These are phyloP conservation scores for Gyps fulvus DNA, from an alignment of 2,113 vertebrate species.

Conservation along the genomic window DNA sequence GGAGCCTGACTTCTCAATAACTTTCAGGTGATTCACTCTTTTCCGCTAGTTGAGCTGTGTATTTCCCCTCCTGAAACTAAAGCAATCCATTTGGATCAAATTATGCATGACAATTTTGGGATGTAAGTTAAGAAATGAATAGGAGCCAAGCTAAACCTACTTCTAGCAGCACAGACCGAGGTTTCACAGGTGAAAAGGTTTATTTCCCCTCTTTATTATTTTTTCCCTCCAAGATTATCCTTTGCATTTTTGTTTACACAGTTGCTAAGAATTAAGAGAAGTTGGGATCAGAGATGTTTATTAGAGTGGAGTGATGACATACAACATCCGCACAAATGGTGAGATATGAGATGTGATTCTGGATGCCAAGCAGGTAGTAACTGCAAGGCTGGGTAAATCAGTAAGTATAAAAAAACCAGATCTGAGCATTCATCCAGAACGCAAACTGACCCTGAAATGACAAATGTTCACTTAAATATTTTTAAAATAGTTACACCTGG, in stretches of 20 bases:
- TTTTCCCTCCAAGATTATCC: not conserved
- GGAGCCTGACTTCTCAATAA: slow-evolving; percentile 60
- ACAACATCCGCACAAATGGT: not conserved
- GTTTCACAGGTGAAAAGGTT: slow-evolving; percentile 36
- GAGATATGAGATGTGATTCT: slow-evolving; percentile 2
- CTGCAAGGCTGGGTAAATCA: not conserved
- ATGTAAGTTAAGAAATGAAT: slow-evolving; percentile 54
- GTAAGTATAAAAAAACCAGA: not conserved
- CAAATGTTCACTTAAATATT: not conserved
- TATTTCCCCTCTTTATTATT: not conserved
- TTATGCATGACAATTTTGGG: slow-evolving; percentile 67
- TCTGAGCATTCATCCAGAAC: not conserved
- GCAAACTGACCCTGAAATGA: not conserved
- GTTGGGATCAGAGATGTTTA: not conserved
- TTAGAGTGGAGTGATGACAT: not conserved
- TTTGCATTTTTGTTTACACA: slow-evolving; percentile 12
- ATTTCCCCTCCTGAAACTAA: slow-evolving; percentile 56
- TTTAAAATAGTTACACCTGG: not conserved
- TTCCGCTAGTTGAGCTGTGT: slow-evolving; percentile 1
- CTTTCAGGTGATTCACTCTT: slow-evolving; percentile 68
- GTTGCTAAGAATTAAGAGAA: slow-evolving; percentile 43
- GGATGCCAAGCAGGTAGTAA: not conserved
- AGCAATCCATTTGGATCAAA: slow-evolving; percentile 72
- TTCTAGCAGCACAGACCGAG: slow-evolving; percentile 9
- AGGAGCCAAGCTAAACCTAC: slow-evolving; percentile 48